Evolutionary conservation across 2,888 invertebrate species (phyloP), one percentile per base, ranked within the genome.

Genomic region (Gandaritis pyraliata): DNA sequence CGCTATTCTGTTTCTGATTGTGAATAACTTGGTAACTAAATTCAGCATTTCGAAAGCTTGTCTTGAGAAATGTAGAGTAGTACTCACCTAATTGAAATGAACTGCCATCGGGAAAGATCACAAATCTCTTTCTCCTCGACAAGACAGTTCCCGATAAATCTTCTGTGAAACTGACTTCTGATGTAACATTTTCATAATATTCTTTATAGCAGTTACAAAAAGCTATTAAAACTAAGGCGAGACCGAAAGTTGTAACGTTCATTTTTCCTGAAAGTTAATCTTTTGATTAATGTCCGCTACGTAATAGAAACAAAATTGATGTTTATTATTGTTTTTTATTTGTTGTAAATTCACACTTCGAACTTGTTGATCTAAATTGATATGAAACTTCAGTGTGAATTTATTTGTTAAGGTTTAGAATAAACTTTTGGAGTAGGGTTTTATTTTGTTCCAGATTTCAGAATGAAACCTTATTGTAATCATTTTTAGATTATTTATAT

Each of bases 81-180:
- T 15, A 78, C 77, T 74, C 74, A 93, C 94, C 93, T 68, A 94
- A 86, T 86, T 94, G 94, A 71, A 94, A 84, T 0, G 94, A 94
- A 71, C 94, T 94, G 18, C 94, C 94, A 66, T 94, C 93, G 1
- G 94, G 94, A 79, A 94, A 94, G 60, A 93, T 84, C 58, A 94
- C 69, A 74, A 90, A 94, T 64, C 94, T 85, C 74, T 93, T 94
- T 61, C 83, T 85, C 69, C 94, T 86, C 3, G 94, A 93, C 58
- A 94, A 75, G 23, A 85, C 60, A 55, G 51, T 30, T 61, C 68
- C 77, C 11, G 58, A 43, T 65, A 53, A 62, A 43, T 53, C 64
- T 29, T 58, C 38, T 1, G 43, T 13, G 13, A 41, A 36, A 18
- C 11, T 54, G 29, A 61, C 48, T 15, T 53, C 54, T 54, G 72